Evolutionary conservation across 2,113 vertebrate genomes (phyloP).

Genomic region (Alces alces): DNA sequence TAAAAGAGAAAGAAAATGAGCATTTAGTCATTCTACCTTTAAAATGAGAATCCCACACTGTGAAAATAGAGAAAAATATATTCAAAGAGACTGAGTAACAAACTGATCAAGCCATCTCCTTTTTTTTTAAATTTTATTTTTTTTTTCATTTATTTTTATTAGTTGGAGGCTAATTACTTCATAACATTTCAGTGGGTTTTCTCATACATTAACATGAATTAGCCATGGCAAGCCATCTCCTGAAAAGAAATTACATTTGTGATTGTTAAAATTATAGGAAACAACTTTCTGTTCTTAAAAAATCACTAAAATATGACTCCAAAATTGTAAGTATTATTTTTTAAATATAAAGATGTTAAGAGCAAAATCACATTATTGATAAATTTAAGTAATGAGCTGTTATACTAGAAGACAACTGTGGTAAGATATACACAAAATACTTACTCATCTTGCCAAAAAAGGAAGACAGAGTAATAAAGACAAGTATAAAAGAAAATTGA

Average conservation of each 20-base stretch:
- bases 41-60: constrained; percentile 44
- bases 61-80: constrained; percentile 38
- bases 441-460: constrained; percentile 21
- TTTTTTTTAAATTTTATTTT: no score
- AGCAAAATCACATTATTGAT: constrained; percentile 37
- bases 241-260: constrained; percentile 52
- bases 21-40: constrained; percentile 27
- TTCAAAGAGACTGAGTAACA: constrained; percentile 21
- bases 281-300: constrained; percentile 48
- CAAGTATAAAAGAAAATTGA: constrained; percentile 38
- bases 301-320: constrained; percentile 1
- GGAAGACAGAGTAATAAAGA: constrained; percentile 49
- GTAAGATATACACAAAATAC: background rate
- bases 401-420: background rate
- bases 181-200: no score
- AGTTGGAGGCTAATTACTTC: no score
- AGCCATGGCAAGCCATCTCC: constrained; percentile 43
- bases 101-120: constrained; percentile 34
- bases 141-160: no score
- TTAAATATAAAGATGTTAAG: constrained; percentile 20
- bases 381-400: constrained; percentile 33
- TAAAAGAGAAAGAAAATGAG: constrained; percentile 60
- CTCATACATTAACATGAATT: no score
- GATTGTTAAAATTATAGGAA: constrained; percentile 58
- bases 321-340: constrained; percentile 4